Percentiles rank a stretch among this genome's conserved stretches.
phyloP scores from a whole-genome alignment of 2,888 invertebrate genomes.

The Flexamia atlantica region DNA sequence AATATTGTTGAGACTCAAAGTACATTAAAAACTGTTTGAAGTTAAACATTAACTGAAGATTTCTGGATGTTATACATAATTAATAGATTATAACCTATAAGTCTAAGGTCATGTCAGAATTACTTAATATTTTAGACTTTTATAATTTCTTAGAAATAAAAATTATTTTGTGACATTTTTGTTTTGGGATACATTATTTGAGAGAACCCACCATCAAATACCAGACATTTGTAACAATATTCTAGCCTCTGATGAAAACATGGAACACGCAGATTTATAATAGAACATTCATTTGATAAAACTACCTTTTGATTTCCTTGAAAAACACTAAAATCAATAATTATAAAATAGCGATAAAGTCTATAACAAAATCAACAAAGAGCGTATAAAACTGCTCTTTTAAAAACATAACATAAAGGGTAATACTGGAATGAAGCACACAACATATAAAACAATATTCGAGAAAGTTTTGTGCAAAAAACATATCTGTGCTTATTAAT shows the following conservation, averaged over 20 bases:
- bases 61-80: too few relatives aligned
- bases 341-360: slow-evolving; percentile 32
- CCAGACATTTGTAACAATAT: slow-evolving; percentile 43
- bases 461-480: slow-evolving; percentile 42
- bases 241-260: slow-evolving; percentile 40
- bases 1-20: too few relatives aligned
- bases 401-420: slow-evolving; percentile 25
- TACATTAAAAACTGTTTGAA: too few relatives aligned
- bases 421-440: slow-evolving; percentile 10
- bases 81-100: too few relatives aligned
- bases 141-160: neutral
- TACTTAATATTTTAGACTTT: too few relatives aligned
- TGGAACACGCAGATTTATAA: slow-evolving; percentile 44
- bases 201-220: neutral
- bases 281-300: slow-evolving; percentile 40
- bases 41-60: too few relatives aligned
- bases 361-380: slow-evolving; percentile 40
- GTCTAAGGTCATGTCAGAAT: too few relatives aligned
- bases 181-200: neutral
- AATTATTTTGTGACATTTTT: neutral
- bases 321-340: slow-evolving; percentile 41
- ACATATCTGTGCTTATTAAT: slow-evolving; percentile 38
- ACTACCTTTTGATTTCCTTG: slow-evolving; percentile 45
- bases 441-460: slow-evolving; percentile 18
- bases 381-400: slow-evolving; percentile 9